These are phyloP conservation scores for Prosopocoilus inquinatus DNA, from an alignment of 2,888 invertebrate genomes.

Conservation along the genomic window DNA sequence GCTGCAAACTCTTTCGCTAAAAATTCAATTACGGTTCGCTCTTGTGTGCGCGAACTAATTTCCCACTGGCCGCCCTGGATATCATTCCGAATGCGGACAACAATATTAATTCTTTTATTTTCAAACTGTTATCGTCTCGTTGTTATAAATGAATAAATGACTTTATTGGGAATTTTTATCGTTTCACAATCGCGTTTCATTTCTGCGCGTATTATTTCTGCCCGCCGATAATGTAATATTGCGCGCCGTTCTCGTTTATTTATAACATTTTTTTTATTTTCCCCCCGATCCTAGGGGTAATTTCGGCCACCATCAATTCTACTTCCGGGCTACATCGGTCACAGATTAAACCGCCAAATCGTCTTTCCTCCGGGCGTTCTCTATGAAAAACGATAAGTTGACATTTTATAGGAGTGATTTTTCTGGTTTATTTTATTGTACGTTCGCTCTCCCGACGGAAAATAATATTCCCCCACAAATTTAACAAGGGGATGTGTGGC, in stretches of 20 bases:
- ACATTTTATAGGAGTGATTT: constrained; percentile 2
- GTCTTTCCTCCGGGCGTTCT: constrained; percentile 10
- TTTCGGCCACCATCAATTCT: constrained; percentile 29
- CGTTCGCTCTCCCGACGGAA: no score
- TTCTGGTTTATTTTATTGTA: background rate
- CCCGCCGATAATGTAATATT: no score
- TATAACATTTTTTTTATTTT: background rate
- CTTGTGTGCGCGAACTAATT: constrained; percentile 11
- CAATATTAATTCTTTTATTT: constrained; percentile 25
- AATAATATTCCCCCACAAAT: no score
- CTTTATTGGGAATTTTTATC: constrained; percentile 12
- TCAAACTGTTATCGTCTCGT: constrained; percentile 24
- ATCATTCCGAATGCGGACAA: constrained; percentile 15
- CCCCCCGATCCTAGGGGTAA: constrained; percentile 21
- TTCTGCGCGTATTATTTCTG: background rate
- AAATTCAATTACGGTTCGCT: constrained; percentile 15
- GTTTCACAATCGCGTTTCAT: background rate
- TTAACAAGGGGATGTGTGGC: no score
- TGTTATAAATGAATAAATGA: constrained; percentile 24
- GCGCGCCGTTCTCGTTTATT: background rate
- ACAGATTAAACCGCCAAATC: constrained; percentile 27
- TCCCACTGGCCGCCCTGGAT: constrained; percentile 15
- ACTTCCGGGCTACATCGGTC: constrained; percentile 23
- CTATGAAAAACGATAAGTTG: constrained; percentile 7
- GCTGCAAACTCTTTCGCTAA: constrained; percentile 8